Percentiles rank a stretch among this genome's conserved stretches.
Conservation (phyloP, 92 coral and sea anemone species). For the Parazoanthus darwini region DNA sequence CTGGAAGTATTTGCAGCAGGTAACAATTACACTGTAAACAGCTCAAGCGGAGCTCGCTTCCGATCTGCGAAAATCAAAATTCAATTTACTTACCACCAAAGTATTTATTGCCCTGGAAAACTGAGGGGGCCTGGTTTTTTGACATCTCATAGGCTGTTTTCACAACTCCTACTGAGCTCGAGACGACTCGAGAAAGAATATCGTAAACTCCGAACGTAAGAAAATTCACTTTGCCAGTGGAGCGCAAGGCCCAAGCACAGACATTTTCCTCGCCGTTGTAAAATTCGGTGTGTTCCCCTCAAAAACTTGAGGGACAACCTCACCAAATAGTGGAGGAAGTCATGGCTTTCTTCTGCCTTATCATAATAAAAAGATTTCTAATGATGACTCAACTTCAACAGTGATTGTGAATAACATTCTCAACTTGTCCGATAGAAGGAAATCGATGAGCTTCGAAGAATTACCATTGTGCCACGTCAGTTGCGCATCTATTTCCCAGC, state of each 20-base stretch:
- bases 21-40: background rate
- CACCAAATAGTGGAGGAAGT: background rate
- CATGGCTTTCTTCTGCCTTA: background rate
- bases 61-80: background rate
- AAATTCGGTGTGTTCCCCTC: background rate
- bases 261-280: background rate
- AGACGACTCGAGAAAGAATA: background rate
- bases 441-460: slow-evolving; percentile 1
- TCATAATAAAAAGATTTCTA: background rate
- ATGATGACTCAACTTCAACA: background rate
- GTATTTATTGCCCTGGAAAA: background rate
- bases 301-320: background rate
- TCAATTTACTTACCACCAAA: slow-evolving; percentile 23
- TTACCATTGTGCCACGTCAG: slow-evolving; percentile 8
- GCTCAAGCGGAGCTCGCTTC: background rate
- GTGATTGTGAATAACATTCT: background rate
- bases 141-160: slow-evolving; percentile 8
- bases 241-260: background rate
- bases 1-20: background rate
- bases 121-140: background rate
- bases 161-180: background rate
- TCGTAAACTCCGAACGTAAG: background rate
- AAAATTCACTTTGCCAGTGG: slow-evolving; percentile 8
- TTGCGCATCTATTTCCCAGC: background rate
- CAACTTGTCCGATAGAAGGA: background rate